phyloP scores from a whole-genome alignment of 2,113 vertebrate genomes.

The Mustela nigripes region DNA sequence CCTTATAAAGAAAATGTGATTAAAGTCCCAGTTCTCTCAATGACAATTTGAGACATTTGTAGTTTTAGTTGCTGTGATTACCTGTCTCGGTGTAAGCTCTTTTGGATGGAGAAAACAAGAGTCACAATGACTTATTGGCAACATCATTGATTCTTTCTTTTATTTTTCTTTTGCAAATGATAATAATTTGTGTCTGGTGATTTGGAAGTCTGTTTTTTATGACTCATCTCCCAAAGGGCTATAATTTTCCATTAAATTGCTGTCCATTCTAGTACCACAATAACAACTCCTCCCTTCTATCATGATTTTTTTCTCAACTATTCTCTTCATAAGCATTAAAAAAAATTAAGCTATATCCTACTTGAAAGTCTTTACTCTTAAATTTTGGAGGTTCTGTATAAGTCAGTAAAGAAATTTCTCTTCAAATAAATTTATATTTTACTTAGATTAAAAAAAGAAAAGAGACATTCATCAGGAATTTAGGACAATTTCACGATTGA shows the following conservation, averaged over 20 bases:
- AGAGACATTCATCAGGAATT: not conserved
- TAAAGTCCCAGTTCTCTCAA: not conserved
- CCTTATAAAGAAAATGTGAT: not conserved
- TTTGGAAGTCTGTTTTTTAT: constrained; percentile 38
- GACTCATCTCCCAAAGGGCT: not conserved
- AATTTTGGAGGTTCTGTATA: not conserved
- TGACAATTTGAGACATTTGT: not conserved
- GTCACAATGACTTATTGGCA: not conserved
- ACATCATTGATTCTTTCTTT: constrained; percentile 4
- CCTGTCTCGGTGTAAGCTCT: not conserved
- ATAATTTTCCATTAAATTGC: constrained; percentile 12
- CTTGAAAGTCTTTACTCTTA: not conserved
- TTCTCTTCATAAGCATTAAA: constrained; percentile 4
- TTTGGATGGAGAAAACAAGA: not conserved
- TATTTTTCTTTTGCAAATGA: constrained; percentile 26
- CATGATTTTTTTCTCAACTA: not conserved
- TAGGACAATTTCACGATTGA: not conserved
- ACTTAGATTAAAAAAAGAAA: not conserved
- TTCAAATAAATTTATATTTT: constrained; percentile 8
- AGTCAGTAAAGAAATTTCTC: not conserved
- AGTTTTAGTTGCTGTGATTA: not conserved
- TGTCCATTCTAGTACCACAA: not conserved
- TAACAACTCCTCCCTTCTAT: not conserved
- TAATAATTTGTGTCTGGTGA: constrained; percentile 38
- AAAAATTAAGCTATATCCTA: not conserved